Conservation (phyloP, 2,113 vertebrate genomes). For the Zosterops borbonicus region DNA sequence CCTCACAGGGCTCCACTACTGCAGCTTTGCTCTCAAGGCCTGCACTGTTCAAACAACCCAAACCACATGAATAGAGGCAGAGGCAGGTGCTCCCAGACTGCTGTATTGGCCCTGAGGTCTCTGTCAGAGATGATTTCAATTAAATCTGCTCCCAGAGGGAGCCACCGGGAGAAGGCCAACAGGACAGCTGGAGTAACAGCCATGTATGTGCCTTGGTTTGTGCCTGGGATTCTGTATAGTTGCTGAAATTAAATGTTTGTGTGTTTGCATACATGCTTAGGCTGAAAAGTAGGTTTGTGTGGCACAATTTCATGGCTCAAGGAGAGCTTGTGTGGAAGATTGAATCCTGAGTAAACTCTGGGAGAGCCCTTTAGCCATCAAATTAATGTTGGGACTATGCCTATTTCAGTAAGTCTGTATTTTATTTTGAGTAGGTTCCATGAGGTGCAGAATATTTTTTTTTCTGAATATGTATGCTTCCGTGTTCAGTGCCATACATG, state of each 20-base stretch:
- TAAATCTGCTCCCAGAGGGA: background rate
- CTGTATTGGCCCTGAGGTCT: background rate
- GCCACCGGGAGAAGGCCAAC: background rate
- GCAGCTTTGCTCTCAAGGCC: background rate
- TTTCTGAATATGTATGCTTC: background rate
- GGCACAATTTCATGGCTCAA: background rate
- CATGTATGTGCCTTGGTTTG: background rate
- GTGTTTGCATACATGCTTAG: background rate
- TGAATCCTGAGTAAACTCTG: background rate
- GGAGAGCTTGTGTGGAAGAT: background rate
- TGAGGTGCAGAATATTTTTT: background rate
- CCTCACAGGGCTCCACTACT: background rate
- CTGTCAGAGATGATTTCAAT: background rate
- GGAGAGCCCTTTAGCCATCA: background rate
- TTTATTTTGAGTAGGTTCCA: background rate
- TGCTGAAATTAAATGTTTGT: background rate
- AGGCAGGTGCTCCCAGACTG: background rate
- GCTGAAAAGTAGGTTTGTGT: background rate
- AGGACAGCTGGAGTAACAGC: background rate
- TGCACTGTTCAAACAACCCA: rapidly evolving
- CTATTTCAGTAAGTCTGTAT: background rate
- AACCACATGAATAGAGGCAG: rapidly evolving
- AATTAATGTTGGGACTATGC: rapidly evolving
- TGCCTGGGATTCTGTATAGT: background rate
- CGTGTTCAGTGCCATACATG: rapidly evolving